Conservation (phyloP, 2,888 invertebrate species). For the Eupsilia transversa region DNA sequence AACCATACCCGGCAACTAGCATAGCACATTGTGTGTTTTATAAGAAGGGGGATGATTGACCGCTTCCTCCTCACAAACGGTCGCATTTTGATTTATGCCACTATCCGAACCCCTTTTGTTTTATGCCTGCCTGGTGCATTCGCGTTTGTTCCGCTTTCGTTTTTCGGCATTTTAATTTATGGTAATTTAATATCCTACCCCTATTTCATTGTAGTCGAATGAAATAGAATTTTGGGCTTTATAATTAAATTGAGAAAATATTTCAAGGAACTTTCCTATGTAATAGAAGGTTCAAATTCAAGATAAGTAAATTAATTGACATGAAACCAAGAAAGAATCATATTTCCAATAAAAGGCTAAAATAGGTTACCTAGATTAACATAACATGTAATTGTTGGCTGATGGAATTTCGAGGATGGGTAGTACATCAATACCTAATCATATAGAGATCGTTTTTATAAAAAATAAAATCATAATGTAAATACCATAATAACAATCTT, state of each 20-base stretch:
- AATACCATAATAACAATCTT: constrained; percentile 1
- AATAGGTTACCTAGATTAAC: background rate
- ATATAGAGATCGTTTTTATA: background rate
- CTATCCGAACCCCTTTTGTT: constrained; percentile 71
- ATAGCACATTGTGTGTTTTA: constrained; percentile 75
- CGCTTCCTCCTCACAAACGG: constrained; percentile 85
- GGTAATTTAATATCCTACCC: constrained; percentile 74
- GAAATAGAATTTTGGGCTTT: constrained; percentile 40
- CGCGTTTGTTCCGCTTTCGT: constrained; percentile 69
- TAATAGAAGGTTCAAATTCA: too few species aligned
- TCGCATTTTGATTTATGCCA: constrained; percentile 83
- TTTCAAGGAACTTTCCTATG: background rate
- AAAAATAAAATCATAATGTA: background rate
- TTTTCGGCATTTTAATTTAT: constrained; percentile 75
- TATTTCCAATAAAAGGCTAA: background rate
- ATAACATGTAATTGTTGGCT: too few species aligned
- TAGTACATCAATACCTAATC: too few species aligned
- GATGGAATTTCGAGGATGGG: too few species aligned
- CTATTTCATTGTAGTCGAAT: constrained; percentile 47
- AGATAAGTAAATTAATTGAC: too few species aligned
- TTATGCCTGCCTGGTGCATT: constrained; percentile 78
- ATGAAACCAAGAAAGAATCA: background rate
- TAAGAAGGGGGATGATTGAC: constrained; percentile 88
- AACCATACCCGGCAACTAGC: constrained; percentile 61
- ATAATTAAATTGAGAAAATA: constrained; percentile 30